Evolutionary conservation across 2,113 vertebrate genomes (phyloP).

Genomic region (Ciconia stormi): DNA sequence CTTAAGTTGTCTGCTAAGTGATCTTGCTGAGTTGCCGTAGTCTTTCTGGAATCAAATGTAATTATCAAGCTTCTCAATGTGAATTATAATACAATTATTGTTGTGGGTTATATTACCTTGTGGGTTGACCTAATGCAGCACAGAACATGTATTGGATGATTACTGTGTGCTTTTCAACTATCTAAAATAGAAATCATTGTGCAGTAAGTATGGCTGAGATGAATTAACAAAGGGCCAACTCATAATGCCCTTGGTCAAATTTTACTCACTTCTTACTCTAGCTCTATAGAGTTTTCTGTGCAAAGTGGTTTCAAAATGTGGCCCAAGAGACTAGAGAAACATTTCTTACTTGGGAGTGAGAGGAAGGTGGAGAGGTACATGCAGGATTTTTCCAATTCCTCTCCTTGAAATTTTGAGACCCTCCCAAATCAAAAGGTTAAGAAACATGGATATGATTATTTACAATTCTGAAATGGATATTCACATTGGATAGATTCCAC

Average conservation of each 20-base stretch:
- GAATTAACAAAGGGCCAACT: neutral
- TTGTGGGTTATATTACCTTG: neutral
- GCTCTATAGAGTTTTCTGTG: neutral
- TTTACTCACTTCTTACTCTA: neutral
- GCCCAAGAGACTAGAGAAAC: neutral
- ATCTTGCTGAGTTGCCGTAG: neutral
- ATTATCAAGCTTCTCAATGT: neutral
- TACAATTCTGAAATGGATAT: neutral
- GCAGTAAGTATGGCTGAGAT: neutral
- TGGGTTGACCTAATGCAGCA: neutral
- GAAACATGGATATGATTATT: neutral
- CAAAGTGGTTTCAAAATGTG: neutral
- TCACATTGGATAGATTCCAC: neutral
- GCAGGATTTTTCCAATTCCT: neutral
- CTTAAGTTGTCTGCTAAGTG: neutral
- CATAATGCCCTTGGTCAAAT: neutral
- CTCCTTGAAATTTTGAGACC: neutral
- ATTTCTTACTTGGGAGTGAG: neutral
- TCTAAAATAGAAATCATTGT: neutral
- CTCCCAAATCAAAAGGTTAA: neutral
- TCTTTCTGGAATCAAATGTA: neutral
- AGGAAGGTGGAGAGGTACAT: neutral
- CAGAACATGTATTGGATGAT: neutral
- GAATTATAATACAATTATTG: neutral
- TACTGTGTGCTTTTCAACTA: neutral